Percentiles rank a stretch among this genome's conserved stretches.
Evolutionary conservation across 1,140 invertebrate genomes (phyloP).

Genomic region (Rhopalosiphum maidis): DNA sequence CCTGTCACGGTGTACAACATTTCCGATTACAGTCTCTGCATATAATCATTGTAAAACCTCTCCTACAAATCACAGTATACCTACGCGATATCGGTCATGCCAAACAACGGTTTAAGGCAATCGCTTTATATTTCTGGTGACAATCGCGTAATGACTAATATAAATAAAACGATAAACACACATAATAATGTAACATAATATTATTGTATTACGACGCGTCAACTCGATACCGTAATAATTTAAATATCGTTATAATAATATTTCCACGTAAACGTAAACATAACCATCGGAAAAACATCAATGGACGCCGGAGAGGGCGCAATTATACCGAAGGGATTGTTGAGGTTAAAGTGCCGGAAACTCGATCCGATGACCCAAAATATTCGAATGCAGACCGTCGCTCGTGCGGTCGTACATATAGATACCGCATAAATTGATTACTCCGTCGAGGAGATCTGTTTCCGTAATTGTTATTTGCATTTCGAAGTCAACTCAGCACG

Average conservation of each 20-base stretch:
- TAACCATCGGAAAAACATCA: not conserved
- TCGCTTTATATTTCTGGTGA: too few relatives aligned
- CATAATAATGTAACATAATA: not conserved
- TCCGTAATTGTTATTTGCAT: conserved; percentile 17
- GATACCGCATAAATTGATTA: not conserved
- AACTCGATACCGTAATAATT: not conserved
- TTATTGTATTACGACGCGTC: not conserved
- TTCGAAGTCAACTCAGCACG: not conserved
- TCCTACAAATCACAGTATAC: not conserved
- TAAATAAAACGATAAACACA: not conserved
- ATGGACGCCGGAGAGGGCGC: not conserved
- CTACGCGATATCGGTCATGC: not conserved
- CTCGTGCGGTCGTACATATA: not conserved
- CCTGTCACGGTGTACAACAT: not conserved
- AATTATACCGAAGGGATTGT: not conserved
- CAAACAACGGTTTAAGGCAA: not conserved
- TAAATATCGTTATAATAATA: not conserved
- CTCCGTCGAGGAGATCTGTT: not conserved
- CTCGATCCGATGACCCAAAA: conserved; percentile 4
- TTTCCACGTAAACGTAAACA: not conserved
- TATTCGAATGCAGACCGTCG: not conserved
- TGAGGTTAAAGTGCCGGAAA: not conserved
- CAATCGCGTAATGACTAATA: not conserved
- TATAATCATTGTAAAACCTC: not conserved
- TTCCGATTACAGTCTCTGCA: not conserved